Conservation (phyloP, 2,888 invertebrate genomes). For the Drosophila mimica region DNA sequence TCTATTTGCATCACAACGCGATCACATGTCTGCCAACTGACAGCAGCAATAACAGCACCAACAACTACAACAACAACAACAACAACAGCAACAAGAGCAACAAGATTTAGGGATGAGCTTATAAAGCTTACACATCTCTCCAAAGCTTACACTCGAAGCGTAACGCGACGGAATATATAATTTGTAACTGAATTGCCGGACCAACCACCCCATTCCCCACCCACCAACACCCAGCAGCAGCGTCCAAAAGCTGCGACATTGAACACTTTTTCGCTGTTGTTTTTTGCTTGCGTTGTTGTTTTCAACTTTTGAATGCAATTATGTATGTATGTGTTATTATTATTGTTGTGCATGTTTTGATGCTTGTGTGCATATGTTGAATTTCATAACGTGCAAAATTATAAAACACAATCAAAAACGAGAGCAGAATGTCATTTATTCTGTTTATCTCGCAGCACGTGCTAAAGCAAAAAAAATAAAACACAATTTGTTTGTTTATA, state of each 20-base stretch:
- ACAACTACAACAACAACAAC: background rate
- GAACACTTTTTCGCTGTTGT: constrained; percentile 18
- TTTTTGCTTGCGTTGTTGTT: constrained; percentile 27
- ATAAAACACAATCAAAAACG: constrained; percentile 39
- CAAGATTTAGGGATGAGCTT: constrained; percentile 31
- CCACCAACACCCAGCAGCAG: background rate
- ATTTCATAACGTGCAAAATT: constrained; percentile 62
- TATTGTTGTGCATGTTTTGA: constrained; percentile 57
- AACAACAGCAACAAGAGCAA: background rate
- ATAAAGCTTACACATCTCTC: constrained; percentile 12
- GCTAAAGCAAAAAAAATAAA: constrained; percentile 57
- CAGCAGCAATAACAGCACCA: constrained; percentile 18
- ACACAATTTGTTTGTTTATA: constrained; percentile 65
- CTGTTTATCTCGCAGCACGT: constrained; percentile 74
- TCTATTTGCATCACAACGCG: constrained; percentile 60
- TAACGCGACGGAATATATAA: constrained; percentile 18
- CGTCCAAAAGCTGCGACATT: constrained; percentile 29
- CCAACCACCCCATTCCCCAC: background rate
- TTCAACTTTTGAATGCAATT: constrained; percentile 34
- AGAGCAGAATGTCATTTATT: constrained; percentile 36
- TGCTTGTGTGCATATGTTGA: constrained; percentile 56
- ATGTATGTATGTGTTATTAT: constrained; percentile 28
- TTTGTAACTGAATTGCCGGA: constrained; percentile 13
- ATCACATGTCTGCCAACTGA: constrained; percentile 50
- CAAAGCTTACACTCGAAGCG: constrained; percentile 12